Percentiles rank a stretch among this genome's conserved stretches.
phyloP scores from a whole-genome alignment of 2,888 invertebrate species.

The Sinelater perroti region DNA sequence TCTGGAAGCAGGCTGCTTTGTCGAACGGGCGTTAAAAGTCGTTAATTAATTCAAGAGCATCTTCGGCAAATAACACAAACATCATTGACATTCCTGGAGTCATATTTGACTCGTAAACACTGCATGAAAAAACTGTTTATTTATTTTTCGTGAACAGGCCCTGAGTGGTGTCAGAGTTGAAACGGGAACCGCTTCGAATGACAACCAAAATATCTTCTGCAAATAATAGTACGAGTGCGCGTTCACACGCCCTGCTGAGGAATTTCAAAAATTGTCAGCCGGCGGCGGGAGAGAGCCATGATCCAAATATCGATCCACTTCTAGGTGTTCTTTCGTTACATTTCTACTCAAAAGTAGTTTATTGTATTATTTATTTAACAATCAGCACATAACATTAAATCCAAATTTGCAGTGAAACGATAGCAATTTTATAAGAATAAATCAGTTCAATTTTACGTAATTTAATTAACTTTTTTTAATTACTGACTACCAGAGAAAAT shows the following conservation, averaged over 20 bases:
- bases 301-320: too few species aligned
- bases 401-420: too few species aligned
- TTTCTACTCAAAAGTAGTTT: too few species aligned
- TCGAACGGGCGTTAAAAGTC: background rate
- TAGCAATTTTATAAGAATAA: too few species aligned
- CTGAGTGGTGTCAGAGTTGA: constrained; percentile 35
- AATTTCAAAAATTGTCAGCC: constrained; percentile 18
- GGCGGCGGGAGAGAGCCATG: background rate
- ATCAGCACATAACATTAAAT: too few species aligned
- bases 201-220: constrained; percentile 35
- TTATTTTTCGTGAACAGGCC: constrained; percentile 31
- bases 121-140: constrained; percentile 35
- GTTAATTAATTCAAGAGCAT: constrained; percentile 35
- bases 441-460: too few species aligned
- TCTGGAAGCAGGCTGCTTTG: background rate
- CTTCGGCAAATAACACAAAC: constrained; percentile 32
- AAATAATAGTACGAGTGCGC: constrained; percentile 28
- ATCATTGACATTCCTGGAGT: constrained; percentile 34
- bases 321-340: too few species aligned
- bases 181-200: constrained; percentile 34
- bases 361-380: too few species aligned
- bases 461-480: too few species aligned
- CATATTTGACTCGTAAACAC: constrained; percentile 33
- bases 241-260: constrained; percentile 33
- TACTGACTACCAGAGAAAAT: too few species aligned